phyloP scores from a whole-genome alignment of 2,113 vertebrate species.

The Lanius collurio region DNA sequence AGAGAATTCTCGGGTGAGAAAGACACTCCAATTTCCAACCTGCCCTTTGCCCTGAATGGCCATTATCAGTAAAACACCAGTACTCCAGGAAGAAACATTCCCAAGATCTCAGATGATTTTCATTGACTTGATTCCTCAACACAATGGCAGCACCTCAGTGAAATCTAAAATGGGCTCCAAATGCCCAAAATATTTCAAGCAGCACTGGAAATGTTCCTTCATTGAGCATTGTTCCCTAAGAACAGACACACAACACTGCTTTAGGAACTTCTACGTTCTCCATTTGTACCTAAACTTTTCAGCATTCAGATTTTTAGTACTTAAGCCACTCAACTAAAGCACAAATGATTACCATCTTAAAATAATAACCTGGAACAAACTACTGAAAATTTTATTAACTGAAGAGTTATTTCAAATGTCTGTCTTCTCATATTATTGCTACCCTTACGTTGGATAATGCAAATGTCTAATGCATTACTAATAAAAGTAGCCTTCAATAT shows the following conservation, averaged over 20 bases:
- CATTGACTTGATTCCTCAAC: not conserved
- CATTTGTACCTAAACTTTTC: not conserved
- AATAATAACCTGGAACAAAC: not conserved
- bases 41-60: not conserved
- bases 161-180: not conserved
- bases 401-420: not conserved
- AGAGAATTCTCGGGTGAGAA: not conserved
- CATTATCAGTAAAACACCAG: not conserved
- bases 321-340: not conserved
- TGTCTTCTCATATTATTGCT: not conserved
- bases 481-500: not conserved
- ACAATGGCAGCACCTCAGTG: not conserved
- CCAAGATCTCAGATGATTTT: not conserved
- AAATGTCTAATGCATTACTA: not conserved
- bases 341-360: not conserved
- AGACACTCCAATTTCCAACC: not conserved
- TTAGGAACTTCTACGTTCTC: accelerated
- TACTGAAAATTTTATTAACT: not conserved
- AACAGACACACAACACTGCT: not conserved
- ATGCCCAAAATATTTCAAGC: not conserved
- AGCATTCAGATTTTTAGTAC: not conserved
- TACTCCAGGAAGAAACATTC: not conserved
- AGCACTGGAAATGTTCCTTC: not conserved
- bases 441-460: not conserved
- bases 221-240: not conserved